Conservation (phyloP, 2,113 vertebrate genomes). For the Isurus oxyrinchus region DNA sequence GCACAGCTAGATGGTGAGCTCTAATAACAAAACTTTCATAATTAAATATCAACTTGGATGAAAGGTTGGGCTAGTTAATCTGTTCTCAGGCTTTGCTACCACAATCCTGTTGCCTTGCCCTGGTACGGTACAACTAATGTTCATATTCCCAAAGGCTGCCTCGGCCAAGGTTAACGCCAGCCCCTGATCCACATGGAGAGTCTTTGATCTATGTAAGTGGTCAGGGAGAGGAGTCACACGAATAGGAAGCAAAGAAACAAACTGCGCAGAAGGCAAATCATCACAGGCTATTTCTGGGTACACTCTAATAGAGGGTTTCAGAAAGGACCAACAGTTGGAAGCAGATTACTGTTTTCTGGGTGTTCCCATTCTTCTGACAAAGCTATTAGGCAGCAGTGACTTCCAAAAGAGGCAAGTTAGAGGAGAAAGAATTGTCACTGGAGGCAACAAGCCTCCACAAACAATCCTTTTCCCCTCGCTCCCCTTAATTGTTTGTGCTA, state of each 20-base stretch:
- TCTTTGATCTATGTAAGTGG: not conserved
- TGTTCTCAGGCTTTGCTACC: not conserved
- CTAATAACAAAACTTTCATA: not conserved
- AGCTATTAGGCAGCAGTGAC: not conserved
- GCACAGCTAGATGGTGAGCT: not conserved
- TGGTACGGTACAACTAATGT: not conserved
- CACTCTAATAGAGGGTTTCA: not conserved
- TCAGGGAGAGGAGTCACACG: not conserved
- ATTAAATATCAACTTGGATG: not conserved
- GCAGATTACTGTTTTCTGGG: not conserved
- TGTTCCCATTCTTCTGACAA: not conserved
- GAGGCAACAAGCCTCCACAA: not conserved
- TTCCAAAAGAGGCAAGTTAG: not conserved
- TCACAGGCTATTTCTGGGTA: not conserved
- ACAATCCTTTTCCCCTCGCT: not conserved
- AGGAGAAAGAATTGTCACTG: not conserved
- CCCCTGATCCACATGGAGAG: too few relatives aligned
- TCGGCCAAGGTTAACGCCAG: not conserved
- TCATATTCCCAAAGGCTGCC: not conserved
- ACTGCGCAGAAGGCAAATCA: too few relatives aligned
- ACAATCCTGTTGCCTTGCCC: not conserved
- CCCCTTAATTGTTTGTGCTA: not conserved
- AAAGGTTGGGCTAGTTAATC: not conserved
- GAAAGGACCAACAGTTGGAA: not conserved
- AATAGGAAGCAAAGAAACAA: too few relatives aligned